phyloP scores from a whole-genome alignment of 2,888 invertebrate genomes.

The Cataglyphis albicans region DNA sequence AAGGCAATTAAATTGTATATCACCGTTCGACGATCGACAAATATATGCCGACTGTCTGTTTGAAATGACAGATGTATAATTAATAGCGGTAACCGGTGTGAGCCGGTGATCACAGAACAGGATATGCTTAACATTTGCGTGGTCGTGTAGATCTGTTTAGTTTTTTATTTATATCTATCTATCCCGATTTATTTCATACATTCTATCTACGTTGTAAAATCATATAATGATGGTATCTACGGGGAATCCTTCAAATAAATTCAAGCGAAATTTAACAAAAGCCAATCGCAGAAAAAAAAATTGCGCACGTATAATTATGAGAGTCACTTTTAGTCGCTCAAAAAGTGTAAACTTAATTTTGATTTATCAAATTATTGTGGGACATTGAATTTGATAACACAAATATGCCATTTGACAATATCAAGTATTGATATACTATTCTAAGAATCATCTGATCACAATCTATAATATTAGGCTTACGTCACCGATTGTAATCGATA shows the following conservation, averaged over 20 bases:
- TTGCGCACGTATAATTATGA: neutral
- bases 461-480: neutral
- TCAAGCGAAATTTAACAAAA: constrained; percentile 26
- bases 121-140: constrained; percentile 12
- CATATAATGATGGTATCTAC: neutral
- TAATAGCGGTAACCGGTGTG: constrained; percentile 2
- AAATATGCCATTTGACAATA: neutral
- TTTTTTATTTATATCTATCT: too few species aligned
- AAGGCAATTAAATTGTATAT: constrained; percentile 17
- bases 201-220: neutral
- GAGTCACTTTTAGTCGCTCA: neutral
- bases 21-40: constrained; percentile 25
- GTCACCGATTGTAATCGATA: neutral
- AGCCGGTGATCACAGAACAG: neutral
- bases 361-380: neutral
- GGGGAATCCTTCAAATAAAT: constrained; percentile 26
- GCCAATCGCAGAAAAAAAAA: constrained; percentile 4
- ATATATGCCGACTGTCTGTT: constrained; percentile 19
- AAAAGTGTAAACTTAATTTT: neutral
- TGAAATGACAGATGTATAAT: constrained; percentile 36
- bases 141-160: neutral
- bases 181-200: neutral
- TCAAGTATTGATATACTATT: neutral
- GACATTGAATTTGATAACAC: neutral
- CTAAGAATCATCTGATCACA: neutral